Base-by-base conservation (phyloP, 2,888 invertebrate species). In the Dasypogon diadema region DNA sequence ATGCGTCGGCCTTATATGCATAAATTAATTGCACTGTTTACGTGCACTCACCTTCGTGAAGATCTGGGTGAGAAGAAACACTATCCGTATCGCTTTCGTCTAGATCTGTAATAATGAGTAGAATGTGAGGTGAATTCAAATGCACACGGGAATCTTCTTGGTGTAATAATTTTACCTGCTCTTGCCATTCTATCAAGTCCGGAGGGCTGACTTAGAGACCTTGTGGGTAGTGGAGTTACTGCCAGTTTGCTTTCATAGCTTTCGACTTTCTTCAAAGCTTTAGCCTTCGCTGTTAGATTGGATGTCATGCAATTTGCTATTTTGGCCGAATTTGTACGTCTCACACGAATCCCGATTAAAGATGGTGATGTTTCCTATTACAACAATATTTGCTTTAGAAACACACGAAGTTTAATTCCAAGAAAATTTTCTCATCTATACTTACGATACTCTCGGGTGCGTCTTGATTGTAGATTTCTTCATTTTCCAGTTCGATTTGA, bases 151-250 rank as follows among this genome's bases (percentile, higher is more conserved):
- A n/a, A 46, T 24, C 26, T 24, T 54, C 54, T 34, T 54, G 51
- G 54, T 30, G 18, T 1, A 34, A 18, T 54, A 18, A 10, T 26
- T 60, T 74, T 78, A 79, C 77, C 76, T 74, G 76, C 55, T 75
- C 75, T 77, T 55, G 78, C 77, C 75, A 81, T 79, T 72, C 79
- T 78, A 75, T 86, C 85, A 51, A 86, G 79, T 42, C 85, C 85
- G 76, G 83, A 84, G 22, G 92, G 92, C 81, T 92, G 92, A 82
- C 92, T 92, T 56, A 91, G 87, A n/a, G 92, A 92, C 78, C 92
- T 82, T 77, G 79, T 80, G 18, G 83, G 82, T 3, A 84, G 84
- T 72, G 84, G 79, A 0, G 85, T 84, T 75, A 82, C 79, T 54
- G 83, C 81, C 8, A 81, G 82, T 74, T 79, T 79, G 68, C 80